Conservation (phyloP, 2,113 vertebrate genomes). For the Lophotis ruficrista region DNA sequence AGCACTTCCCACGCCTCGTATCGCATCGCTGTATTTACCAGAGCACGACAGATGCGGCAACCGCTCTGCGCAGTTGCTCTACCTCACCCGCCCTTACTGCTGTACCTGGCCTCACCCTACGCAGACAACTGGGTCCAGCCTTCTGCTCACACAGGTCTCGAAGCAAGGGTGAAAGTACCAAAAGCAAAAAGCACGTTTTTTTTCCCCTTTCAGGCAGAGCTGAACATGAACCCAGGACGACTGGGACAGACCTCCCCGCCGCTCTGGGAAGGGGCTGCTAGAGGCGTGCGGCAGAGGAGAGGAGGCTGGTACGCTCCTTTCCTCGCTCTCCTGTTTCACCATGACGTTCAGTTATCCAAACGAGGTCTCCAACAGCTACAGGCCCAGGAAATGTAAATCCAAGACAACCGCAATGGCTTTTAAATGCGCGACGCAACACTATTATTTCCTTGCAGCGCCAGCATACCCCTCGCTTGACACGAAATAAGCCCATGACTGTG, state of each 20-base stretch:
- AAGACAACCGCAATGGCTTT: not conserved
- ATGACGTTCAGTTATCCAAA: slow-evolving; percentile 1
- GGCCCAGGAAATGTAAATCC: not conserved
- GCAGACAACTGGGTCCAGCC: not conserved
- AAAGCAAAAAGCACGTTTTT: not conserved
- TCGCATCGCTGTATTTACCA: not conserved
- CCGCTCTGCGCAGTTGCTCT: not conserved
- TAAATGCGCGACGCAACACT: not conserved
- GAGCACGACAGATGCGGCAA: not conserved
- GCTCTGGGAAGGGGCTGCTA: not conserved
- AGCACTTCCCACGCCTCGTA: not conserved
- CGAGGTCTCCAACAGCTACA: not conserved
- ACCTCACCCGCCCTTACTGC: not conserved
- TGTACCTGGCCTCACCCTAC: not conserved
- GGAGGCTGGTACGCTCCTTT: not conserved
- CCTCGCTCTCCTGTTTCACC: not conserved
- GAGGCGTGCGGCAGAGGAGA: not conserved
- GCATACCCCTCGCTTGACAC: not conserved
- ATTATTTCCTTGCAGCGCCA: no score
- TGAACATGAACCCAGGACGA: not conserved
- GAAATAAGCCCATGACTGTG: not conserved
- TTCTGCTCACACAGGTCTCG: not conserved
- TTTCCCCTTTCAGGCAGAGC: not conserved
- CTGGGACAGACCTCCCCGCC: accelerated
- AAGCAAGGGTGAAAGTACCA: not conserved